phyloP scores from a whole-genome alignment of 2,888 invertebrate genomes.

The Microctonus hyperodae region DNA sequence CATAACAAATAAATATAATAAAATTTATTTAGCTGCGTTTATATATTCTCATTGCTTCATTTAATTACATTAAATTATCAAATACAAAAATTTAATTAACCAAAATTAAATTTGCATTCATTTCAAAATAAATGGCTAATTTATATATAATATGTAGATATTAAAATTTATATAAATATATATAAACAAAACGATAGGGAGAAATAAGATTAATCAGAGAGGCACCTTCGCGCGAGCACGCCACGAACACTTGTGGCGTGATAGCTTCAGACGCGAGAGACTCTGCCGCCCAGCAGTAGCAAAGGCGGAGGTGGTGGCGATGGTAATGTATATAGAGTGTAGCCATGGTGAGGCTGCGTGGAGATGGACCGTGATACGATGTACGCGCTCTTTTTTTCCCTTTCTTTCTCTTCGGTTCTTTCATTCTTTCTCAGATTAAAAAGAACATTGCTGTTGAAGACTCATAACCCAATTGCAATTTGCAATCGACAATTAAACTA shows the following conservation, averaged over 20 bases:
- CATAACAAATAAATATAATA: no score
- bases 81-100: no score
- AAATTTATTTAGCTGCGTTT: no score
- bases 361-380: slow-evolving; percentile 18
- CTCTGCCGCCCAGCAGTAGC: slow-evolving; percentile 28
- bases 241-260: slow-evolving; percentile 57
- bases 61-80: no score
- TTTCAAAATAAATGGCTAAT: no score
- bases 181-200: not conserved
- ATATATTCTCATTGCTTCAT: no score
- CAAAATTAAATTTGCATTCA: no score
- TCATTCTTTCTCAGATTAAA: slow-evolving; percentile 12
- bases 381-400: slow-evolving; percentile 36
- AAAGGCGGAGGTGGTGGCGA: slow-evolving; percentile 29
- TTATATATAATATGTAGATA: not conserved
- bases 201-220: slow-evolving; percentile 16
- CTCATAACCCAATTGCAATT: not conserved
- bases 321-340: slow-evolving; percentile 10
- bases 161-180: not conserved
- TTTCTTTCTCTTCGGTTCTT: slow-evolving; percentile 18
- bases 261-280: slow-evolving; percentile 39
- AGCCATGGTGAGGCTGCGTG: slow-evolving; percentile 1
- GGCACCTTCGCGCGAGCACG: slow-evolving; percentile 52
- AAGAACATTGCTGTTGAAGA: not conserved
- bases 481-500: not conserved